A percentile compares a stretch with the other conserved stretches of the same genome.
Evolutionary conservation across 2,797 vertebrate species (phyloP).

Genomic region (Rhyacichthys aspro): DNA sequence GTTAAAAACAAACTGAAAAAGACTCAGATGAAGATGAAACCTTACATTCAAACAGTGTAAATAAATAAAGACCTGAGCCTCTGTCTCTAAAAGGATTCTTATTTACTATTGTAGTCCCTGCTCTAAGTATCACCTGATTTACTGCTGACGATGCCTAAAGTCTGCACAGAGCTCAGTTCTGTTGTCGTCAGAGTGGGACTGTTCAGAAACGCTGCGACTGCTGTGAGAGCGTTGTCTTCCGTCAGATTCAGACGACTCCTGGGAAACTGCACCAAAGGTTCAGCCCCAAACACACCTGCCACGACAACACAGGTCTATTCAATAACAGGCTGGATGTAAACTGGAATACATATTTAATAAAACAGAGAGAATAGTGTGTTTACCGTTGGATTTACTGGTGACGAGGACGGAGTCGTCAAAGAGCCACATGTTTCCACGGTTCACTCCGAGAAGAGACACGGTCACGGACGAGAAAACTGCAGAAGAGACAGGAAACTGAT

Average conservation of each 20-base stretch:
- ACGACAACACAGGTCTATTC: background rate
- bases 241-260: conserved; percentile 85
- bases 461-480: conserved; percentile 92
- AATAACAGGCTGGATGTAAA: no score
- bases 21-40: no score
- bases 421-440: conserved; percentile 91
- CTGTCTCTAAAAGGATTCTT: no score
- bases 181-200: conserved; percentile 80
- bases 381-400: conserved; percentile 77
- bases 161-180: conserved; percentile 73
- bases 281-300: background rate
- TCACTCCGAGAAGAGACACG: conserved; percentile 83
- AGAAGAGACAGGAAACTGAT: background rate
- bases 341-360: no score
- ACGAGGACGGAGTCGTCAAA: conserved; percentile 91
- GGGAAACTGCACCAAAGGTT: conserved; percentile 87
- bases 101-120: no score
- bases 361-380: no score
- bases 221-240: conserved; percentile 75
- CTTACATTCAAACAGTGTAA: no score
- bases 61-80: no score
- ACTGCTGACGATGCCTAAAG: conserved; percentile 80
- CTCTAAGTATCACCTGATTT: conserved; percentile 85
- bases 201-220: conserved; percentile 85
- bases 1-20: no score